A percentile compares a stretch with the other conserved stretches of the same genome.
Conservation (phyloP, 1,140 invertebrate species). For the Caenorhabditis elegans region WBcel235 BX284606.5:12045001-12045500, state of each 20-base stretch:
- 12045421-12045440: neutral
- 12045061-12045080: neutral
- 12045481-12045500: neutral
- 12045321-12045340: slow-evolving; percentile 12
- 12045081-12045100: slow-evolving; percentile 9
- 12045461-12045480: no score
- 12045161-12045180: neutral
- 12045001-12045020: neutral
- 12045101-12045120: slow-evolving; percentile 10
- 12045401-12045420: neutral
- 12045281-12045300: neutral
- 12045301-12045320: neutral
- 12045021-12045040: neutral
- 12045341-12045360: neutral
- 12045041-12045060: neutral
- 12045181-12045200: neutral
- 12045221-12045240: slow-evolving; percentile 21
- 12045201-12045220: neutral
- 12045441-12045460: neutral
- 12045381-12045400: neutral
- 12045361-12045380: neutral
- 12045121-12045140: slow-evolving; percentile 1
- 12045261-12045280: neutral
- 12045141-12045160: slow-evolving; percentile 1
- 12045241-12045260: neutral